Evolutionary conservation across 2,113 vertebrate genomes (phyloP).

Genomic region (Clarias magur): DNA sequence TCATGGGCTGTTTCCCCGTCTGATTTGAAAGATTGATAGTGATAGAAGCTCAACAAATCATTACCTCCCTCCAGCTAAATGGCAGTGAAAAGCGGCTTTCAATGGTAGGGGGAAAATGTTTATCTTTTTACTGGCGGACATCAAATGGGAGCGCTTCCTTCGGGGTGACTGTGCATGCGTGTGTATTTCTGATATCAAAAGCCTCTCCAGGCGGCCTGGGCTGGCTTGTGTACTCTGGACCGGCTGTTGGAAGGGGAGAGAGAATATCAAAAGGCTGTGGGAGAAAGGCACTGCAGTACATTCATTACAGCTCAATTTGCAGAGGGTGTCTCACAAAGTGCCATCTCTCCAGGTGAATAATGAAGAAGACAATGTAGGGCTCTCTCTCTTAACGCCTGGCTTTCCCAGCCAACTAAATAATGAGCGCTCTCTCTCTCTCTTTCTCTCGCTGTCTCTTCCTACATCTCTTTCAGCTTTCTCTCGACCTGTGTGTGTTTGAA

Average conservation of each 20-base stretch:
- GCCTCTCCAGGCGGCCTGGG: constrained; percentile 23
- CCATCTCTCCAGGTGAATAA: constrained; percentile 45
- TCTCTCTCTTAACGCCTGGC: constrained; percentile 8
- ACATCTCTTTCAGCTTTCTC: background rate
- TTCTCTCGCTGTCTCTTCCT: background rate
- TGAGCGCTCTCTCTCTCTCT: background rate
- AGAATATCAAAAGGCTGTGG: constrained; percentile 30
- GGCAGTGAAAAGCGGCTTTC: constrained; percentile 38
- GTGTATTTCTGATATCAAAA: constrained; percentile 34
- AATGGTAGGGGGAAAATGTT: constrained; percentile 49
- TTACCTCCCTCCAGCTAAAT: constrained; percentile 36
- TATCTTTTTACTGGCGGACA: constrained; percentile 62
- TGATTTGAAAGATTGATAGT: constrained; percentile 47
- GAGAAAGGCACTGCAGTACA: background rate
- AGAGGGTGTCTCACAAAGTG: constrained; percentile 36
- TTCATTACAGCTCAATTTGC: constrained; percentile 38
- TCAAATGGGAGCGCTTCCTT: constrained; percentile 60
- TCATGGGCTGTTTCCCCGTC: constrained; percentile 27
- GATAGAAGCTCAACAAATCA: constrained; percentile 51
- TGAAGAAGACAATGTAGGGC: constrained; percentile 39
- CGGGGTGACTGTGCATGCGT: constrained; percentile 16
- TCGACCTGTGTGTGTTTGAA: constrained; percentile 13
- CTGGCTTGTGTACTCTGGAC: background rate
- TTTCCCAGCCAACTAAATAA: constrained; percentile 37
- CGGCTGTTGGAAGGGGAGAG: constrained; percentile 1